Conservation (phyloP, 2,797 vertebrate genomes). For the Adrianichthys oophorus region DNA sequence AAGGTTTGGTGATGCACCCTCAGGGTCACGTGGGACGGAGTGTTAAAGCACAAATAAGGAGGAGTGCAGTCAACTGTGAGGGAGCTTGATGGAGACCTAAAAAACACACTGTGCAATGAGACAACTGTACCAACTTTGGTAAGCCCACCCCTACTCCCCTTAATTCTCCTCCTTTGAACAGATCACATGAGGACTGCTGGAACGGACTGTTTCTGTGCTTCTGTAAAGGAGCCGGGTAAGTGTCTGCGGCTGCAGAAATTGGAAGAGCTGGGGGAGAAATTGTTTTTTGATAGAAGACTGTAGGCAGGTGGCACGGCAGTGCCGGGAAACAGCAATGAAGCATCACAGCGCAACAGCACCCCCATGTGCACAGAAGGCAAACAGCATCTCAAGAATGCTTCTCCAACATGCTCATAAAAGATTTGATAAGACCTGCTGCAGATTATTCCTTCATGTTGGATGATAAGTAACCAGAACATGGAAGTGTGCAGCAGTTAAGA, state of each 20-base stretch:
- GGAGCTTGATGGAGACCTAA: background rate
- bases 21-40: too few species aligned
- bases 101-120: background rate
- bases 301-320: conserved; percentile 47
- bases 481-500: conserved; percentile 1
- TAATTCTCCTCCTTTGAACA: conserved; percentile 13
- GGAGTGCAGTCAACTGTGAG: too few species aligned
- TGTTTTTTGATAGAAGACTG: conserved; percentile 47
- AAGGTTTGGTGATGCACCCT: too few species aligned
- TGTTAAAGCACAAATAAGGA: too few species aligned
- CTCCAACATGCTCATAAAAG: background rate
- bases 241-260: conserved; percentile 52
- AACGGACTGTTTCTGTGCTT: conserved; percentile 16
- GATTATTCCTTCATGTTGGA: background rate
- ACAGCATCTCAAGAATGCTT: conserved; percentile 4
- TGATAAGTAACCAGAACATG: background rate
- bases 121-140: background rate
- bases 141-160: conserved; percentile 5
- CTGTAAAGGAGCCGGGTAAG: conserved; percentile 47
- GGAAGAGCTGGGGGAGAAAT: conserved; percentile 47
- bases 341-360: conserved; percentile 60
- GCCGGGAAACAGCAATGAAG: conserved; percentile 7
- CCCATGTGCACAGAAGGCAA: conserved; percentile 54
- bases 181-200: conserved; percentile 49
- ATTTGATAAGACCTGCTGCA: background rate